Conservation (phyloP, 2,797 vertebrate species). For the Serranus cabrilla region DNA sequence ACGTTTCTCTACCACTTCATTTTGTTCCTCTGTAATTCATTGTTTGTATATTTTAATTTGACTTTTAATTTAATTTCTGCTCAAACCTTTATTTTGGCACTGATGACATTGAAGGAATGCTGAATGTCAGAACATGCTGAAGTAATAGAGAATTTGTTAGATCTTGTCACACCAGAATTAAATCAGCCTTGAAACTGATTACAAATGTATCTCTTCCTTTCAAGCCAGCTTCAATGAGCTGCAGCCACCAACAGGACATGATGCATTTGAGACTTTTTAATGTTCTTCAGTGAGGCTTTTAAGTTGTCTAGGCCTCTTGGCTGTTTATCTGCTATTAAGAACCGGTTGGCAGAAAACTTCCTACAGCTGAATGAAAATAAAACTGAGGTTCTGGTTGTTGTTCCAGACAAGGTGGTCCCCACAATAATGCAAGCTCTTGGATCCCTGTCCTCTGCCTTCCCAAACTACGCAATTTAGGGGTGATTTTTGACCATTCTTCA, state of each 20-base stretch:
- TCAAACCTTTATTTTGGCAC: not conserved
- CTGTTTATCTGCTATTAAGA: too few species aligned
- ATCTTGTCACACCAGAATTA: constrained; percentile 3
- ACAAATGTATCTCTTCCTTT: constrained; percentile 23
- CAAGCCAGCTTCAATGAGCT: not conserved
- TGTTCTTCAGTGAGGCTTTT: too few species aligned
- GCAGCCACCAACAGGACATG: not conserved
- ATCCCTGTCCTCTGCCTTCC: too few species aligned
- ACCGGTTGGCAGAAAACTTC: too few species aligned
- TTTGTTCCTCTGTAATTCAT: not conserved
- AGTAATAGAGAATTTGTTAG: not conserved
- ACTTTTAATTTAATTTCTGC: not conserved
- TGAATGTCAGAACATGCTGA: constrained; percentile 24
- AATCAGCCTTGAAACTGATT: constrained; percentile 7
- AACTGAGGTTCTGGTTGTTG: too few species aligned
- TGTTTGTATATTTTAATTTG: not conserved
- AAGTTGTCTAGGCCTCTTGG: too few species aligned
- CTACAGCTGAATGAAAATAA: too few species aligned
- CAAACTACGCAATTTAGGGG: too few species aligned
- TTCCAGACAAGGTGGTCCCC: too few species aligned
- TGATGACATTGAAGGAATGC: constrained; percentile 5
- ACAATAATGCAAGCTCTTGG: too few species aligned
- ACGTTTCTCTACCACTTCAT: not conserved
- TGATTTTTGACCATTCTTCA: too few species aligned
- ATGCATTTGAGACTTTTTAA: constrained; percentile 4